Base-by-base conservation (phyloP, 2,888 invertebrate species). In the Drosophila subsilvestris region DNA sequence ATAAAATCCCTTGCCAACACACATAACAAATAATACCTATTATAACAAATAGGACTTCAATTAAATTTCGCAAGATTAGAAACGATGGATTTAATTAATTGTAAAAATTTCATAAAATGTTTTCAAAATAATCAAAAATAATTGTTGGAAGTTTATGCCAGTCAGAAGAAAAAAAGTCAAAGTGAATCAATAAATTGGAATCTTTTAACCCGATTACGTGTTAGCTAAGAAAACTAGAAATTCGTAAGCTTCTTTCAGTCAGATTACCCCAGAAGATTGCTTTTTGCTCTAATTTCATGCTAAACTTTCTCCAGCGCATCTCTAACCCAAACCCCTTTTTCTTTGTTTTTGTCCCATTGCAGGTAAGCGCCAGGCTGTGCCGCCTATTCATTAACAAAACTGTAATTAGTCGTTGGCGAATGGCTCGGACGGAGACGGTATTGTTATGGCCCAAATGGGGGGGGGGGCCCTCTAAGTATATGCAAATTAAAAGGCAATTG, bases 401-500 rank as follows among this genome's bases (percentile, higher is more conserved):
- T 84, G 87, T 80, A 86, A 82, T 82, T 82, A 80, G 83, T 76
- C 61, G 60, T 48, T 61, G 43, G 51, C 67, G 60, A 57, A 50
- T 18, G 49, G 53, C 44, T 65, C 7, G 29, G 47, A 56, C 43
- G 45, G 45, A 54, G 67, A 58, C 63, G 47, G 60, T 66, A 47
- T 69, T 76, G 67, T 56, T 79, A 61, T 70, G 67, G 63, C 47
- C 42, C 74, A 66, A 72, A 68, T 4, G 25, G 6, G 25, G 6
- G 25, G 57, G 54, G 42, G 22, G 54, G 65, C 60, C n/a, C n/a
- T n/a, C 74, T 68, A 78, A 87, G 80, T 75, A 70, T 82, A 87
- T 86, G 86, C 83, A 82, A 87, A 84, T 87, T 85, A 86, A 82
- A 87, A 85, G 80, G 78, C 83, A 86, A 87, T 84, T 87, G 78